Evolutionary conservation across 2,888 invertebrate genomes (phyloP), one percentile per base, ranked within the genome.

Genomic region (Lordiphosa fenestrarum): DNA sequence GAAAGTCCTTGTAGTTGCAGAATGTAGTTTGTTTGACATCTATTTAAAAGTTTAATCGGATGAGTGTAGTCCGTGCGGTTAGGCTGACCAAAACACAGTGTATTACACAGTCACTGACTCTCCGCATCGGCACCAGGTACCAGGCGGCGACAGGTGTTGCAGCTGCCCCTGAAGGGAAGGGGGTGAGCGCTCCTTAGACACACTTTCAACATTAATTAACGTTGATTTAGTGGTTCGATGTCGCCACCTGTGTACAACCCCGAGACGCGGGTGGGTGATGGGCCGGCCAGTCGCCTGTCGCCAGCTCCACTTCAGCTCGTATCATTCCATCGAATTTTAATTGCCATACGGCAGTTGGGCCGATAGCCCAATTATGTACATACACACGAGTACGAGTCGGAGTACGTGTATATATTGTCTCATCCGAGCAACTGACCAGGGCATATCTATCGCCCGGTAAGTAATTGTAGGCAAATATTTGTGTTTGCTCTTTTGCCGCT

Each of bases 41-140:
- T 85, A 82, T 82, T 82, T 84, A 85, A 82, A 82, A 82, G 81
- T 82, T 82, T 85, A 85, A 82, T 85, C 85, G 81, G 85, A 85
- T 83, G 81, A 83, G 84, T 76, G 81, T 85, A 85, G 85, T 83
- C 80, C 64, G 71, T 84, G 84, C 80, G 80, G 80, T 81, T 82
- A 84, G 85, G 75, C 80, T 74, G 85, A 80, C 85, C 84, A 74
- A 66, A 76, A 76, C 76, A 76, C 67, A 49, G 76, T 76, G 76
- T 76, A 80, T 75, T 70, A 76, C 76, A 76, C 73, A 67, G 81
- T 81, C 84, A 78, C 73, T 81, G 84, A 81, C 70, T 80, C 78
- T 74, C 76, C 65, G 68, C 61, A 66, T 61, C 63, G 66, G 35
- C 68, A 65, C 40, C 53, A 68, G 57, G 57, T 41, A 39, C 35